Evolutionary conservation across 2,888 invertebrate species (phyloP), one percentile per base, ranked within the genome.

Genomic region (Agonopterix alstromeriana): DNA sequence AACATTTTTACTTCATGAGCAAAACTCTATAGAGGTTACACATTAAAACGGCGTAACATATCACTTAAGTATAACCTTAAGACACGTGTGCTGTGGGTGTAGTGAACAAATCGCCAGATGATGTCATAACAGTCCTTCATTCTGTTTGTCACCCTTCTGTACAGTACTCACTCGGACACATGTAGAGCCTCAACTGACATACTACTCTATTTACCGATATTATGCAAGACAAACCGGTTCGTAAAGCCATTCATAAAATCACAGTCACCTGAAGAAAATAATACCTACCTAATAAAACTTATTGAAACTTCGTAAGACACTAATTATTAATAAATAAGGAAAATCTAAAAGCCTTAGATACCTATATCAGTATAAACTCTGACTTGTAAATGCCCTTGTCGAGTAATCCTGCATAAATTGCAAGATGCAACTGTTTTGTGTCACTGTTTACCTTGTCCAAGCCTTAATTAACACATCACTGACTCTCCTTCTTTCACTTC

Each of bases 81-180:
- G 43, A 73, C 85, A 82, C 82, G 82, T 82, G 85, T 67, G 58
- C 54, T 61, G 85, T 84, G 78, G 83, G 86, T 71, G 82, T 70
- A 75, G 71, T 69, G 71, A 76, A 77, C 76, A 76, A 8, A 67
- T 68, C 67, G 73, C 71, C 64, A 68, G 67, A 65, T 87, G 87
- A 87, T 86, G 86, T 86, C 87, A 87, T 82, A 78, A 77, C 61
- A 63, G 58, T 72, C 71, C 69, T 71, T 58, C 57, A 69, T 65
- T 70, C 77, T 73, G 66, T 74, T 72, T 76, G 77, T 70, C 77
- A 76, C 68, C 68, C 67, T 70, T 66, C 42, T 42, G 42, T 11
- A 12, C 42, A 12, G 42, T 38, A 38, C 38, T n/a, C 12, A 43
- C 35, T 43, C 27, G 27, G 27, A 27, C 5, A 43, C 43, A 43